These are phyloP conservation scores for Psittacula echo DNA, from an alignment of 2,797 vertebrate genomes.

Conservation along the genomic window DNA sequence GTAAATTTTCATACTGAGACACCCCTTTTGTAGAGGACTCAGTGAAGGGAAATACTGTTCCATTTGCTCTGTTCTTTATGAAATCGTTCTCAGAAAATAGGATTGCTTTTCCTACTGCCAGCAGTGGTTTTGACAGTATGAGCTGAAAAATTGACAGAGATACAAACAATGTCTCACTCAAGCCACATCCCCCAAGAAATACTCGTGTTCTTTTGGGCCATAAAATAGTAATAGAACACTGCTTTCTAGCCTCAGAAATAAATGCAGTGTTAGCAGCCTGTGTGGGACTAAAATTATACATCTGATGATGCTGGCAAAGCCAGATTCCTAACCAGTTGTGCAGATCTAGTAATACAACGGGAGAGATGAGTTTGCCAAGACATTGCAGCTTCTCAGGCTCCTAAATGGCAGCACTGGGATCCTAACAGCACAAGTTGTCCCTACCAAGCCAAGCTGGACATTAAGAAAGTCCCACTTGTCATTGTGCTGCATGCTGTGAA, in stretches of 20 bases:
- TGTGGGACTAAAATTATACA: background rate
- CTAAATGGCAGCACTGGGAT: background rate
- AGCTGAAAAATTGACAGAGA: background rate
- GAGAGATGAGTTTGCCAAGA: background rate
- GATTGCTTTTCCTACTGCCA: background rate
- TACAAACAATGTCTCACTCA: background rate
- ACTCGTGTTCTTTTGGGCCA: background rate
- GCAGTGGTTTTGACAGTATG: background rate
- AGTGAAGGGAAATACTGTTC: background rate
- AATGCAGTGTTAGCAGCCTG: background rate
- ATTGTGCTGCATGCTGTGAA: background rate
- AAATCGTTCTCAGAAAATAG: background rate
- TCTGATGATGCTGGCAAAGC: background rate
- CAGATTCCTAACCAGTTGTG: rapidly evolving
- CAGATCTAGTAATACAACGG: background rate
- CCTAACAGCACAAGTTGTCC: background rate
- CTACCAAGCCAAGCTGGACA: background rate
- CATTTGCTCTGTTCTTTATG: background rate
- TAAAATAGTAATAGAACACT: background rate
- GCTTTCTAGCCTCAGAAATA: background rate
- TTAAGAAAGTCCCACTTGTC: background rate
- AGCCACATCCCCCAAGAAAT: background rate
- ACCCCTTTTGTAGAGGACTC: background rate
- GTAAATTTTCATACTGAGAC: background rate
- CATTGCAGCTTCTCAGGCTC: background rate